Percentiles rank a stretch among this genome's conserved stretches.
These are phyloP conservation scores for Aphis craccivora DNA, from an alignment of 1,140 invertebrate genomes.

Conservation along the genomic window DNA sequence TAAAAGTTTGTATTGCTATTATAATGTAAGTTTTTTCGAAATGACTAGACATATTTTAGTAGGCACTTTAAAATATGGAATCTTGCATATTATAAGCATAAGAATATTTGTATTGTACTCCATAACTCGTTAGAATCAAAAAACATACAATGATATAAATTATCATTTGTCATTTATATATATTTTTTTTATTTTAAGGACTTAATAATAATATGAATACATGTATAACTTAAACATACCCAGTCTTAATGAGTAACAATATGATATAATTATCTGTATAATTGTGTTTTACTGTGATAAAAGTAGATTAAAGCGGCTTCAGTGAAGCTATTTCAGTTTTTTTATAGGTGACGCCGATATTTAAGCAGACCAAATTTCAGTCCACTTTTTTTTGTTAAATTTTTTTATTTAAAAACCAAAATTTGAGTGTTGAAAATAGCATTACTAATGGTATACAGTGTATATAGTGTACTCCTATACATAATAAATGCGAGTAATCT, in stretches of 20 bases:
- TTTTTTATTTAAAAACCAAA: no score
- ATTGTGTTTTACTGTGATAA: no score
- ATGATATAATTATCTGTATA: not conserved
- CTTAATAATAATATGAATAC: not conserved
- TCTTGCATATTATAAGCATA: not conserved
- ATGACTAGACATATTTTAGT: not conserved
- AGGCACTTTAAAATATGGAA: not conserved
- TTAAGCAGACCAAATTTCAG: no score
- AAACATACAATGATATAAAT: not conserved
- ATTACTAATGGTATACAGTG: no score
- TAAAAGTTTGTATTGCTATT: slow-evolving; percentile 5
- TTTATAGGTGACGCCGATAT: no score
- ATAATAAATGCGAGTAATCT: no score
- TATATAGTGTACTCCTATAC: no score
- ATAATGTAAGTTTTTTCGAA: not conserved
- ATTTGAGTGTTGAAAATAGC: no score
- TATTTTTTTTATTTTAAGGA: not conserved
- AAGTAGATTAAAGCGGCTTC: no score
- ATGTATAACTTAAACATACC: not conserved
- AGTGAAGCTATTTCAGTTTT: no score
- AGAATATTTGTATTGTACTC: not conserved
- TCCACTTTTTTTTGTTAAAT: no score
- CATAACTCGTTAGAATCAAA: not conserved
- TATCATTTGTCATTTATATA: not conserved
- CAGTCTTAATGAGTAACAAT: not conserved